Conservation (phyloP, 2,113 vertebrate species). For the Desmodus rotundus region DNA sequence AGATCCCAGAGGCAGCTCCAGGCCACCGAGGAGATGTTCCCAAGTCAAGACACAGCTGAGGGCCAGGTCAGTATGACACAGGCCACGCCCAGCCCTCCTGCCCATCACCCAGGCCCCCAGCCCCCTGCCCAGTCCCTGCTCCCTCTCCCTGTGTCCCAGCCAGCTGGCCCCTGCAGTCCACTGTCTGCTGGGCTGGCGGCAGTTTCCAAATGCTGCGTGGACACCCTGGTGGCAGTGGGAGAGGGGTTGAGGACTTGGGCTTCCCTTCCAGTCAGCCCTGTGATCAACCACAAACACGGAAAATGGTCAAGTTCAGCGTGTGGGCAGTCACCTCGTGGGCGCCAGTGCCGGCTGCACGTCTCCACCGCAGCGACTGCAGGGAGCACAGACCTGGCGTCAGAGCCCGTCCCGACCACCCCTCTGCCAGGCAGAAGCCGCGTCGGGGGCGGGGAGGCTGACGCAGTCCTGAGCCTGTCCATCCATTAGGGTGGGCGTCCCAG, state of each 20-base stretch:
- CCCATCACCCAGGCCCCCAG: rapidly evolving
- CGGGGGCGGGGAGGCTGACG: too few species aligned
- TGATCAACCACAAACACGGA: rapidly evolving
- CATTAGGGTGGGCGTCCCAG: too few species aligned
- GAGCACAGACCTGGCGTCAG: rapidly evolving
- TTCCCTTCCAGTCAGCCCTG: rapidly evolving
- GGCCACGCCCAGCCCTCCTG: rapidly evolving
- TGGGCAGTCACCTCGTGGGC: rapidly evolving
- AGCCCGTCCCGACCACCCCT: rapidly evolving
- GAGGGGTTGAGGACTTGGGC: too few species aligned
- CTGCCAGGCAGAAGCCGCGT: rapidly evolving
- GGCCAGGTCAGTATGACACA: rapidly evolving
- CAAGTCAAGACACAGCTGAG: rapidly evolving
- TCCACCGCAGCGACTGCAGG: too few species aligned
- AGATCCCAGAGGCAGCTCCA: not conserved
- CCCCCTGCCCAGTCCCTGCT: not conserved
- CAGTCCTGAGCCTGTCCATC: not conserved
- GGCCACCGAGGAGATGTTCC: not conserved
- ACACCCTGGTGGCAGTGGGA: rapidly evolving
- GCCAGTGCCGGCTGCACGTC: too few species aligned
- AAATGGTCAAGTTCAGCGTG: not conserved
- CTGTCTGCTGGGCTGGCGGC: rapidly evolving
- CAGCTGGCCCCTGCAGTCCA: rapidly evolving
- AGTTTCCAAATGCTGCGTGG: not conserved
- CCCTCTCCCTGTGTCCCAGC: too few species aligned